These are phyloP conservation scores for Enteromius radiatus DNA, from an alignment of 2,797 vertebrate species.

Conservation along the genomic window DNA sequence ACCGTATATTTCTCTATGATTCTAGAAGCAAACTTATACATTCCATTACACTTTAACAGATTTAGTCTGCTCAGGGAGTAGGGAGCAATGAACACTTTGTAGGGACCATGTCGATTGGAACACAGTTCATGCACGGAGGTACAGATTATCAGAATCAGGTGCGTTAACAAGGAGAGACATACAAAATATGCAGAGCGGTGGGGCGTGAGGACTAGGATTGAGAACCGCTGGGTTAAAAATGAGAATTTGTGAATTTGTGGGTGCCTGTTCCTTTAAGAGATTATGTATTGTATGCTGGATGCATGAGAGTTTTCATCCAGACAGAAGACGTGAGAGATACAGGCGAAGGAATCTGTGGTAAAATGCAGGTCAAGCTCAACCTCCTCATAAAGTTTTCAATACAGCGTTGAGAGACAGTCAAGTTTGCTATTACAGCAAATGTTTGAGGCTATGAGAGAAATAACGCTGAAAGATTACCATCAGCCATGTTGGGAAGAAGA, in stretches of 20 bases:
- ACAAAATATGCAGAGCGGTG: too few species aligned
- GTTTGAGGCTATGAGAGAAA: neutral
- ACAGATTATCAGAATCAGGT: too few species aligned
- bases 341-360: neutral
- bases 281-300: neutral
- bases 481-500: constrained; percentile 9
- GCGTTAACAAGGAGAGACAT: too few species aligned
- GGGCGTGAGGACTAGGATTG: too few species aligned
- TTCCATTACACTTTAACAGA: too few species aligned
- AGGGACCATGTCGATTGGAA: too few species aligned
- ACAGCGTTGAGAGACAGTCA: constrained; percentile 16
- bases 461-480: neutral
- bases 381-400: constrained; percentile 39
- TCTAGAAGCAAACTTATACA: too few species aligned
- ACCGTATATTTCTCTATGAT: too few species aligned
- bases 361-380: constrained; percentile 25
- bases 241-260: neutral
- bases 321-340: neutral
- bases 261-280: neutral
- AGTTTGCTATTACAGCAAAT: constrained; percentile 25
- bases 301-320: neutral
- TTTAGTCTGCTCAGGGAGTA: too few species aligned
- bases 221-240: too few species aligned
- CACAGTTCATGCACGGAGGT: too few species aligned
- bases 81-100: too few species aligned